Evolutionary conservation across 2,797 vertebrate species (phyloP).

Genomic region (Myotis myotis): DNA sequence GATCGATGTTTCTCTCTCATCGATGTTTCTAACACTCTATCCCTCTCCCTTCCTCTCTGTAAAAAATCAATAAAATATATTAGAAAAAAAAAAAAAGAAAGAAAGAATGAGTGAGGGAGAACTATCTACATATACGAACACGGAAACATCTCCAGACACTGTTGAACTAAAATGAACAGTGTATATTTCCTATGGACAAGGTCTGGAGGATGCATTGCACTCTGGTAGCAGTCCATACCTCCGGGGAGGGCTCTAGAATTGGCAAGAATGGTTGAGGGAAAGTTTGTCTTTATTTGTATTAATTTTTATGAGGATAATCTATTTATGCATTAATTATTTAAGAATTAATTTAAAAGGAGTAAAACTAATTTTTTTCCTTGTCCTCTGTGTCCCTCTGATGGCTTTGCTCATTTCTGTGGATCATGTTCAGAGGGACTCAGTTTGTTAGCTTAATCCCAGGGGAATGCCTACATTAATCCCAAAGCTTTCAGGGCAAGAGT

Average conservation of each 20-base stretch:
- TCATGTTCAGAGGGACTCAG: background rate
- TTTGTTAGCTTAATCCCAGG: background rate
- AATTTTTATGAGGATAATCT: background rate
- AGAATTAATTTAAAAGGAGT: conserved; percentile 22
- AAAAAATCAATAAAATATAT: no score
- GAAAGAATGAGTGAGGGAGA: background rate
- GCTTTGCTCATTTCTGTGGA: background rate
- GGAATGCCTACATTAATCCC: background rate
- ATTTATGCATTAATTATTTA: background rate
- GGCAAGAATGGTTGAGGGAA: background rate
- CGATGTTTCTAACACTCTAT: no score
- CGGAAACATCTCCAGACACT: background rate
- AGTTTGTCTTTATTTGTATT: background rate
- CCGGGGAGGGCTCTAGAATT: background rate
- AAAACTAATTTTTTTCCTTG: background rate
- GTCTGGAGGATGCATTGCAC: background rate
- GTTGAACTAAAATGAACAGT: background rate
- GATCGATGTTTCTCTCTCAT: no score
- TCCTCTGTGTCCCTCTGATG: background rate
- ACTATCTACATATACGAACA: background rate
- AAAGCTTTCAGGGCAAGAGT: background rate
- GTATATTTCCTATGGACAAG: background rate
- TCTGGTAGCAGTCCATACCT: no score
- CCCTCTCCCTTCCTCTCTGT: no score
- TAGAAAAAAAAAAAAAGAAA: no score